A percentile compares a stretch with the other conserved stretches of the same genome.
Conservation (phyloP, 37 sponge, comb jelly and placozoan species). For the Halichondria panicea region DNA sequence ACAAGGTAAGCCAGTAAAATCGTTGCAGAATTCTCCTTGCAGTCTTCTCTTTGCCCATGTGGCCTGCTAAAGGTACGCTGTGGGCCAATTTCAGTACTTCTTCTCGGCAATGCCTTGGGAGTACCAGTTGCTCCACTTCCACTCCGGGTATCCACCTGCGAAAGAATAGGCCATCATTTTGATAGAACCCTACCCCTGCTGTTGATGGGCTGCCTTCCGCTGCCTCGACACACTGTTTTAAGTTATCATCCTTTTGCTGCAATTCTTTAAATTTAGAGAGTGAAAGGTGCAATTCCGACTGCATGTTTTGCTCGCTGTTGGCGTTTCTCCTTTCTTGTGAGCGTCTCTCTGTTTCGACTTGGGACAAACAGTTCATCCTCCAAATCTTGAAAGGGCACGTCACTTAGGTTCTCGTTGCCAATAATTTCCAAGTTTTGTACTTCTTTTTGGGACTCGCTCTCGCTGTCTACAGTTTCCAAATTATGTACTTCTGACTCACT, state of each 20-base stretch:
- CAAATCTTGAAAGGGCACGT: too few species aligned
- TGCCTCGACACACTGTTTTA: neutral
- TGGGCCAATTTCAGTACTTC: slow-evolving; percentile 50
- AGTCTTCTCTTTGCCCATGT: slow-evolving; percentile 62
- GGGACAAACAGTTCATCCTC: too few species aligned
- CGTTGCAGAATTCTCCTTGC: slow-evolving; percentile 29
- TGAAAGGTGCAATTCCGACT: too few species aligned
- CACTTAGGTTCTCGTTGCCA: too few species aligned
- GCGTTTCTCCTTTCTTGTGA: too few species aligned
- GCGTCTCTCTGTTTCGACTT: too few species aligned
- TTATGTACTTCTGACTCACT: too few species aligned
- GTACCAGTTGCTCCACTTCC: slow-evolving; percentile 46
- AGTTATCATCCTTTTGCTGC: slow-evolving; percentile 28
- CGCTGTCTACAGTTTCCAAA: too few species aligned
- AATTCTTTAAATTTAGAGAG: slow-evolving; percentile 26
- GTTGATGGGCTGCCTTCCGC: neutral
- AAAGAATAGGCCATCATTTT: slow-evolving; percentile 29
- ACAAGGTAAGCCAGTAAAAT: slow-evolving; percentile 61
- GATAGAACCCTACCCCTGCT: slow-evolving; percentile 20
- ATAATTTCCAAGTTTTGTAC: too few species aligned
- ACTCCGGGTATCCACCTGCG: slow-evolving; percentile 14
- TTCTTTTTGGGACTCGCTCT: too few species aligned
- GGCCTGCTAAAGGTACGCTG: slow-evolving; percentile 44
- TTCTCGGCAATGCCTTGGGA: slow-evolving; percentile 24
- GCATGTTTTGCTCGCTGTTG: too few species aligned